Evolutionary conservation across 1,140 invertebrate genomes (phyloP), one percentile per base, ranked within the genome.

Genomic region (Colletes latitarsis): DNA sequence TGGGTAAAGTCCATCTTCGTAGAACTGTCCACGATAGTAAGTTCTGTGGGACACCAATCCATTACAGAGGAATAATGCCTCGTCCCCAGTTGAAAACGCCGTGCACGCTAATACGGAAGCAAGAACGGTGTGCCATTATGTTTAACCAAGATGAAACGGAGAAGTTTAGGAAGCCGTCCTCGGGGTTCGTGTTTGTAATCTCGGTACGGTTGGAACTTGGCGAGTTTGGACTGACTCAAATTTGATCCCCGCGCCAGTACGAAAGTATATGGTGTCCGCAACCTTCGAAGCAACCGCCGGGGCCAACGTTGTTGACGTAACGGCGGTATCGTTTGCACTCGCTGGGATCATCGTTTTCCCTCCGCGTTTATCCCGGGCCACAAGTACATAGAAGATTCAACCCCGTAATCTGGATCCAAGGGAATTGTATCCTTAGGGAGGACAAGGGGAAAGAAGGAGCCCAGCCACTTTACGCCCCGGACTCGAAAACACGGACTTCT

Each of bases 391-490:
- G 46, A 72, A 17, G 39, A 63, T 41, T 39, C 58, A 6, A 39
- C 39, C 30, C 30, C 58, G 69, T 73, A 78, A 78, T 72, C 77
- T 72, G 69, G 49, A 78, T 57, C 58, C 68, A 78, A 73, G 77
- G 66, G 77, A 78, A 72, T 73, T 70, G 77, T 46, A 39, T 78
- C 77, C 69, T 71, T 72, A 72, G 69, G 19, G 52, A 72, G 46
- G 30, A 39, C 46, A 19, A n/a, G 76, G 43, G 43, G 30, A 30
- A 30, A 30, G 30, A 30, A 30, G 10, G 49, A 55, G 21, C 58
- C 77, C 5, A 70, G 69, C 39, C 69, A 72, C 69, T 73, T 64
- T 78, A 78, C 52, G 69, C 58, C 77, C n/a, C 30, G 30, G 69
- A 64, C 58, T 55, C 68, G 68, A 78, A 30, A 71, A 78, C 76